phyloP scores from a whole-genome alignment of 2,797 vertebrate genomes.

The Mus spretus region DNA sequence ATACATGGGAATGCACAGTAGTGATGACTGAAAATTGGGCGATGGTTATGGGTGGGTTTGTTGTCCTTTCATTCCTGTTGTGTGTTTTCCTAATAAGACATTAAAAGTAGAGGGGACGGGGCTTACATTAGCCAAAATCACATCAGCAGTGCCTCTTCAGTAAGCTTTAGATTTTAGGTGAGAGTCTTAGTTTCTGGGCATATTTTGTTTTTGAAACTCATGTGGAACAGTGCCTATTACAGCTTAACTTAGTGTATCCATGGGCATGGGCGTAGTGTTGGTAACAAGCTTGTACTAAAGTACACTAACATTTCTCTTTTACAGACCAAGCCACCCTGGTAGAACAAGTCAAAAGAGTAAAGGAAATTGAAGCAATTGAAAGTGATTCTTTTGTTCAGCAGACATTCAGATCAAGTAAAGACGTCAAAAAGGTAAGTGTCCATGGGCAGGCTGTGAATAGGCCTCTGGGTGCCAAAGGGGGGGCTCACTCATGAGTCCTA shows the following conservation, averaged over 20 bases:
- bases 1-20: background rate
- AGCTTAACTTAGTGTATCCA: background rate
- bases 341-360: conserved; percentile 97
- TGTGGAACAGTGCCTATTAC: background rate
- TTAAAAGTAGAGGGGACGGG: background rate
- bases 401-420: conserved; percentile 97
- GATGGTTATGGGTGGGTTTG: background rate
- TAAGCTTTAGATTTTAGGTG: conserved; percentile 32
- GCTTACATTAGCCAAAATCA: background rate
- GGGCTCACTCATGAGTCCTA: conserved; percentile 25
- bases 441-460: conserved; percentile 41
- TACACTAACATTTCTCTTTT: conserved; percentile 83
- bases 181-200: conserved; percentile 5
- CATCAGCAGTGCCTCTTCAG: background rate
- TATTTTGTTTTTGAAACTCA: conserved; percentile 5
- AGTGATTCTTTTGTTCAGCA: conserved; percentile 98
- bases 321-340: conserved; percentile 95
- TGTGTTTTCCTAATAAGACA: conserved; percentile 33
- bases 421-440: conserved; percentile 94
- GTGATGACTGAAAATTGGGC: background rate
- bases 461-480: conserved; percentile 68
- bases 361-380: conserved; percentile 98
- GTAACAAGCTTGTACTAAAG: conserved; percentile 52
- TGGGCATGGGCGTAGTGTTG: background rate
- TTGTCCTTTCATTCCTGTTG: background rate